These are phyloP conservation scores for Sturmia bella DNA, from an alignment of 2,888 invertebrate species.

Conservation along the genomic window DNA sequence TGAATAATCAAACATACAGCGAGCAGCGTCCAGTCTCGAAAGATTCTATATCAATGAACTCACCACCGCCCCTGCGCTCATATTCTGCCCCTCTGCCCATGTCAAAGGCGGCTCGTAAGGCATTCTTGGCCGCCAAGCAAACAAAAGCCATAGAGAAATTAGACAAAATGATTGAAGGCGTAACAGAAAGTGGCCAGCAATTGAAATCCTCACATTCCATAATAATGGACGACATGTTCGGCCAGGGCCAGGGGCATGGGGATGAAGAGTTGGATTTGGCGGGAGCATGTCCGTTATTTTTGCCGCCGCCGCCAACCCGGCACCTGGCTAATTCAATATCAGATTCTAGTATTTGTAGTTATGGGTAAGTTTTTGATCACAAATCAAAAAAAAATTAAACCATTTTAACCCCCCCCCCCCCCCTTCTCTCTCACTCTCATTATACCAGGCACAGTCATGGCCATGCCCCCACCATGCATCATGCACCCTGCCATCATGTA, in stretches of 20 bases:
- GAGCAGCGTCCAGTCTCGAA: constrained; percentile 74
- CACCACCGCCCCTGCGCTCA: constrained; percentile 76
- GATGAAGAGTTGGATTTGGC: constrained; percentile 66
- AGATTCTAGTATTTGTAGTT: constrained; percentile 79
- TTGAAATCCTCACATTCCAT: constrained; percentile 76
- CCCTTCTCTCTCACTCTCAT: neutral
- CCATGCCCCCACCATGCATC: constrained; percentile 72
- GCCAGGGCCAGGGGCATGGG: constrained; percentile 48
- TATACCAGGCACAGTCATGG: constrained; percentile 74
- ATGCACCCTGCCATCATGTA: constrained; percentile 71
- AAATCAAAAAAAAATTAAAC: neutral
- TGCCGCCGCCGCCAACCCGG: constrained; percentile 75
- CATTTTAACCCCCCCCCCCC: neutral
- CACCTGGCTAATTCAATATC: constrained; percentile 80
- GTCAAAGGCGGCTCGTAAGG: constrained; percentile 79
- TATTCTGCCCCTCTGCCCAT: constrained; percentile 76
- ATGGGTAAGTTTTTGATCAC: constrained; percentile 75
- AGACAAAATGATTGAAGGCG: constrained; percentile 82
- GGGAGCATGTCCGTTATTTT: constrained; percentile 77
- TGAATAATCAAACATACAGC: constrained; percentile 70
- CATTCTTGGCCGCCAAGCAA: constrained; percentile 80
- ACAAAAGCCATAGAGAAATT: constrained; percentile 81
- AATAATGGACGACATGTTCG: constrained; percentile 73
- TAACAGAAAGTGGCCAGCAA: constrained; percentile 79
- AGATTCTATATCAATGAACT: constrained; percentile 75